Base-by-base conservation (phyloP, 2,113 vertebrate species). In the Petrocephalus zakoni region DNA sequence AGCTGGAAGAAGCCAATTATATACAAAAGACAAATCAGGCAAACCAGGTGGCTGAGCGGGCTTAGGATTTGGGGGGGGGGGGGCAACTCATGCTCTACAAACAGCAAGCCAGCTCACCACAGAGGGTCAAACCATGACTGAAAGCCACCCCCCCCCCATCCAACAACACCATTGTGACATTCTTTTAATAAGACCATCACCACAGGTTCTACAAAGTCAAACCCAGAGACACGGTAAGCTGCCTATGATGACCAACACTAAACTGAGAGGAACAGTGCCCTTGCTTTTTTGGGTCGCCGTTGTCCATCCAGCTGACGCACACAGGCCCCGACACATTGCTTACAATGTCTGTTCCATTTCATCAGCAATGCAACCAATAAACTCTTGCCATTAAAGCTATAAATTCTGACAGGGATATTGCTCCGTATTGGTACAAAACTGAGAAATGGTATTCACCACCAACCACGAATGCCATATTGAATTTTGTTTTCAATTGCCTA, bases 1-100 rank as follows among this genome's bases (percentile, higher is more conserved):
- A 8, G 72, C 72, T 42, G 29, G 72, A 29, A 42, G 34, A 78
- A 37, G 7, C 72, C 72, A 78, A 78, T 78, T 78, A 78, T 78
- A 78, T 42, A 78, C 72, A 78, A 42, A 78, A 78, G 72, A 78
- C 72, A 78, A 78, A 78, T 78, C 72, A 42, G 72, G 72, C 72
- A 37, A 78, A 78, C 72, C 72, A 78, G 72, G 34, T 78, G 34
- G 72, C 72, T 78, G 29, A 37, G 34, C 6, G 34, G 7, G 34
- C 72, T 37, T 78, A 15, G 29, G 61, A 68, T 29, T 13, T n/a
- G 61, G 61, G 61, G 58, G 64, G 9, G 3, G 64, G 64, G n/a
- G 68, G 68, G 64, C n/a, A n/a, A n/a, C 29, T 75, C 72, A 19
- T 19, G 34, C 72, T 19, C 34, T 2, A 78, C 72, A 78, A 42